Conservation (phyloP, 1,140 invertebrate genomes). For the Macrobrachium nipponense region DNA sequence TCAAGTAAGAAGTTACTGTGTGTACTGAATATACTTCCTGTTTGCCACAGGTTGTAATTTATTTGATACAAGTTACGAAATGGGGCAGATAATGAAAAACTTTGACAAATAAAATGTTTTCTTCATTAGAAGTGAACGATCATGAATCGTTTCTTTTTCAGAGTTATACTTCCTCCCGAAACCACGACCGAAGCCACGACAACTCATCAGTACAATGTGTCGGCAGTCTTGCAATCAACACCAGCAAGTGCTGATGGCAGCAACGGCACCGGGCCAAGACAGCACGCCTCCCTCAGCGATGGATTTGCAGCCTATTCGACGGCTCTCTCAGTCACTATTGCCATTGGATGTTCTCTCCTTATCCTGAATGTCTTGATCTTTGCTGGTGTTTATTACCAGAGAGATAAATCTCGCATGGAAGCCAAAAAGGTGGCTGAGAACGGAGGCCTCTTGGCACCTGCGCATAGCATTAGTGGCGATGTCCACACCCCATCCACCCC, state of each 20-base stretch:
- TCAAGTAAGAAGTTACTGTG: no score
- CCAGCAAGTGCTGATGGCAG: constrained; percentile 43
- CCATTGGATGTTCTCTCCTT: constrained; percentile 89
- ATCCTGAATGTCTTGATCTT: constrained; percentile 93
- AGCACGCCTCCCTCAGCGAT: constrained; percentile 64
- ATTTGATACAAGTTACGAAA: no score
- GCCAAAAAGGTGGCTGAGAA: constrained; percentile 64
- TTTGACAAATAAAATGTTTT: background rate
- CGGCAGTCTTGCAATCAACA: constrained; percentile 61
- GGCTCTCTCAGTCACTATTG: constrained; percentile 89
- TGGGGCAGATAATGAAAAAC: background rate
- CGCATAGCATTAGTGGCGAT: constrained; percentile 62
- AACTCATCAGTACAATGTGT: constrained; percentile 64
- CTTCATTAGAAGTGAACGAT: background rate
- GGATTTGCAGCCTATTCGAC: constrained; percentile 79
- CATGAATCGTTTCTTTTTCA: constrained; percentile 10
- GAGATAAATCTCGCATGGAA: constrained; percentile 77
- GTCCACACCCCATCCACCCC: constrained; percentile 53
- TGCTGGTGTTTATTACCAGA: constrained; percentile 90
- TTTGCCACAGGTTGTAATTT: no score
- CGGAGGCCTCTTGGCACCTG: constrained; percentile 58
- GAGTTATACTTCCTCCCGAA: constrained; percentile 62
- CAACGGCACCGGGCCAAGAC: constrained; percentile 44
- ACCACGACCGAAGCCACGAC: constrained; percentile 63
- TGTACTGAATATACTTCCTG: no score